Evolutionary conservation across 1,140 invertebrate genomes (phyloP).

Genomic region (Bombus sibiricus): DNA sequence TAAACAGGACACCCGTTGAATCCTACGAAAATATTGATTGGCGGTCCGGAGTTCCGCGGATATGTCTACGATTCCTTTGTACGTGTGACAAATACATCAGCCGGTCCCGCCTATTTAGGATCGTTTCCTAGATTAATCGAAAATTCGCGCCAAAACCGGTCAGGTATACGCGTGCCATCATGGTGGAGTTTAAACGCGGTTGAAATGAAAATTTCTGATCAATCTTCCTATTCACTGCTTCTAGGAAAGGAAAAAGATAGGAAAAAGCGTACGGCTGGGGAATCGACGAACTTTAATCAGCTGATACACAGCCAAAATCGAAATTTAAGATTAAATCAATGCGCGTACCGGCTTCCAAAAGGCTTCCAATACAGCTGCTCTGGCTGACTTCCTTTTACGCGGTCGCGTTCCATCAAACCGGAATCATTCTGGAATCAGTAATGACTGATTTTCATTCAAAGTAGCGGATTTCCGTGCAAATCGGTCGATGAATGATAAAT

Average conservation of each 20-base stretch:
- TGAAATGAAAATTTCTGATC: constrained; percentile 11
- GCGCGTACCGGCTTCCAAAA: neutral
- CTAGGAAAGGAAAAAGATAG: neutral
- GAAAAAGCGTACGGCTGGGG: neutral
- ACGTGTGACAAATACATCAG: constrained; percentile 63
- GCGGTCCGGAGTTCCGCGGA: constrained; percentile 64
- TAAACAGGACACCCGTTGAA: constrained; percentile 71
- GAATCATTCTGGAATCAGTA: constrained; percentile 8
- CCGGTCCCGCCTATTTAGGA: constrained; percentile 55
- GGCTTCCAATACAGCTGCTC: neutral
- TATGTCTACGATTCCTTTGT: constrained; percentile 64
- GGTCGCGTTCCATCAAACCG: neutral
- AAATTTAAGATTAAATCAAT: constrained; percentile 48
- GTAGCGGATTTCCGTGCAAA: constrained; percentile 1
- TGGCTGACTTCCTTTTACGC: constrained; percentile 3
- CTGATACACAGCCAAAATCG: constrained; percentile 28
- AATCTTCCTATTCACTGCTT: neutral
- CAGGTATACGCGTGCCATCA: neutral
- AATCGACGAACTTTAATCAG: constrained; percentile 35
- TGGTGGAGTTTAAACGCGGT: neutral
- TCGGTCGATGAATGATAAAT: neutral
- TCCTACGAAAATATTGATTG: constrained; percentile 73
- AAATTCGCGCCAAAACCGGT: constrained; percentile 16
- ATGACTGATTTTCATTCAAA: constrained; percentile 10
- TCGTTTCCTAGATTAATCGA: constrained; percentile 51